Percentiles rank a stretch among this genome's conserved stretches.
Evolutionary conservation across 2,888 invertebrate species (phyloP).

Genomic region (Tetrapedia diversipes): DNA sequence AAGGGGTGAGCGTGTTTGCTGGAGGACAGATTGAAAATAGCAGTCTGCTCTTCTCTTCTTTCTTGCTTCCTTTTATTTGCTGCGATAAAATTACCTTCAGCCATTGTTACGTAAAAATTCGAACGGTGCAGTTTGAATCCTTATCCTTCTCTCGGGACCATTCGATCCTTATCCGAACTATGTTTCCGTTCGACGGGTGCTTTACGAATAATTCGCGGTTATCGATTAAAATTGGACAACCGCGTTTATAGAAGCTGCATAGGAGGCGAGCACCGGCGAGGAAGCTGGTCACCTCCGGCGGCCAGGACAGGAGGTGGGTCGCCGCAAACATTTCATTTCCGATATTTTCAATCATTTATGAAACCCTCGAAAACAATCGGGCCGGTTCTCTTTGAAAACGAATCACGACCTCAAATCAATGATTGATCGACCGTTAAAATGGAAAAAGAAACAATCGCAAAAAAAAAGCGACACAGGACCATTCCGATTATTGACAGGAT

Average conservation of each 20-base stretch:
- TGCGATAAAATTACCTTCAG: neutral
- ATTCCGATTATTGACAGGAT: constrained; percentile 22
- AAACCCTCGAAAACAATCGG: constrained; percentile 20
- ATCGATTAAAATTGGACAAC: too few relatives aligned
- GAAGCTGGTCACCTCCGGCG: too few relatives aligned
- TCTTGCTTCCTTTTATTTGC: too few relatives aligned
- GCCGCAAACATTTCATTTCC: constrained; percentile 10
- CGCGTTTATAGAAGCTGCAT: too few relatives aligned
- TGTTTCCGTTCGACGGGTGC: too few relatives aligned
- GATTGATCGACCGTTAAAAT: neutral
- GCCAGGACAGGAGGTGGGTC: too few relatives aligned
- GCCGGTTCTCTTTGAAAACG: constrained; percentile 8
- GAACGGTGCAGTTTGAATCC: too few relatives aligned
- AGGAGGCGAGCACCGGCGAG: too few relatives aligned
- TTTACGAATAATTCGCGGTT: too few relatives aligned
- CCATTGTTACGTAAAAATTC: neutral
- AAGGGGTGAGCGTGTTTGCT: neutral
- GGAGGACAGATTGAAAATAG: neutral
- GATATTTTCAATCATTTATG: constrained; percentile 14
- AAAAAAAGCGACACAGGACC: neutral
- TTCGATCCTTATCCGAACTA: too few relatives aligned
- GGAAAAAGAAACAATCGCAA: neutral
- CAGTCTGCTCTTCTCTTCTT: neutral
- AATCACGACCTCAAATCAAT: constrained; percentile 8
- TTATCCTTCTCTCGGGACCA: too few relatives aligned